Evolutionary conservation across 2,797 vertebrate genomes (phyloP), one percentile per base, ranked within the genome.

Genomic region (Thripadectes ignobilis): DNA sequence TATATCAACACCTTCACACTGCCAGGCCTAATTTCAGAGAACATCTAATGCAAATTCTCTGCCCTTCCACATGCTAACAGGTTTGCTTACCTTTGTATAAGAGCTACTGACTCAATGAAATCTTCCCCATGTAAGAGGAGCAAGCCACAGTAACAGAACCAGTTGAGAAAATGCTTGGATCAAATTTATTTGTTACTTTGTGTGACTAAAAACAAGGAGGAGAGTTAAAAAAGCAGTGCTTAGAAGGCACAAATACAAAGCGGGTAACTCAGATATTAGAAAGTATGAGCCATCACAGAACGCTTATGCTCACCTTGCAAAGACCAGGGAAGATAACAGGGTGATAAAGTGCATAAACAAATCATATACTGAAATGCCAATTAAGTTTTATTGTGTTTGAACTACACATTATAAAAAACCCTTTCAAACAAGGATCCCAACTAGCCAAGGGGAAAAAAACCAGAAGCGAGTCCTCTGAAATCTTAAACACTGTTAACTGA

Each of bases 331-430:
- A 69, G 51, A 34, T n/a, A 71, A 85, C 34, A 14, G 32, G 14
- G 23, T 21, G 24, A 48, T 41, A 38, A 34, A 62, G 39, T 12
- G 13, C 55, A 46, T 43, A 75, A 90, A 14, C 54, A 86, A 91
- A 78, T 30, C 8, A 9, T 32, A 10, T 6, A 48, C 29, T 74
- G 41, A 84, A 88, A 52, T 21, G 61, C 3, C 39, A 72, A 45
- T 57, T 67, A 19, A 24, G 14, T 81, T 85, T 74, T 85, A 87
- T 41, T 52, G 59, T 73, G 71, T 82, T 89, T 93, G 72, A 87
- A 94, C 46, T 4, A 68, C 30, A 10, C 21, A 9, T 12, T 61
- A 54, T 26, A 54, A 94, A 67, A 86, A 43, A 23, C 10, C 4
- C 38, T 14, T 72, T 77, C 48, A 77, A 65, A 57, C 10, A 91